These are phyloP conservation scores for Cydia pomonella DNA, from an alignment of 1,140 invertebrate genomes.

Conservation along the genomic window DNA sequence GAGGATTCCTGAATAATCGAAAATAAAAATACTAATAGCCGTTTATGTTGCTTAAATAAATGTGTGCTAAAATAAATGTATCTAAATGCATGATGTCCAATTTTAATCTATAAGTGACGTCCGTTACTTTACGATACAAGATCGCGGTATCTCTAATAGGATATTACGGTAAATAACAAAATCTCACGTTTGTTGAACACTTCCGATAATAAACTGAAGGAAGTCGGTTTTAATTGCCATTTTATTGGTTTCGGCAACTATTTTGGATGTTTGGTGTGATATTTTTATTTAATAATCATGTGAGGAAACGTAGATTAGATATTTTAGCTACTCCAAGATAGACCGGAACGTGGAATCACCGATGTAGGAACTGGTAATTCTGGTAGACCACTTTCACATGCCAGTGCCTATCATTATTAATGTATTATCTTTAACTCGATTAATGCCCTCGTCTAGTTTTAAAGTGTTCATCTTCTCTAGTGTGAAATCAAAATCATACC, in stretches of 20 bases:
- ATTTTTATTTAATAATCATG: conserved; percentile 26
- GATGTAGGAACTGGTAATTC: not conserved
- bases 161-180: conserved; percentile 39
- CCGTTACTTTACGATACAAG: conserved; percentile 39
- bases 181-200: conserved; percentile 47
- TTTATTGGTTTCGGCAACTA: conserved; percentile 22
- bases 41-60: not conserved
- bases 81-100: conserved; percentile 4
- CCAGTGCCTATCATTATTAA: not conserved
- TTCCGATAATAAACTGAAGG: conserved; percentile 40
- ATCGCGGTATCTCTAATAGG: conserved; percentile 39
- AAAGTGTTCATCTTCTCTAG: not conserved
- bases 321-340: not conserved
- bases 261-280: conserved; percentile 24
- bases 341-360: not conserved
- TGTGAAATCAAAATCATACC: not conserved
- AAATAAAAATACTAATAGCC: not conserved
- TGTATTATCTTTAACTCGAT: not conserved
- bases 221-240: conserved; percentile 35
- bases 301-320: conserved; percentile 23
- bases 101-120: conserved; percentile 8
- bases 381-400: conserved; percentile 3
- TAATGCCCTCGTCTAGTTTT: not conserved
- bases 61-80: not conserved
- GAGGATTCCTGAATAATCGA: too few relatives aligned